Percentiles rank a stretch among this genome's conserved stretches.
Evolutionary conservation across 2,888 invertebrate species (phyloP).

Genomic region (Spilosoma lubricipeda): DNA sequence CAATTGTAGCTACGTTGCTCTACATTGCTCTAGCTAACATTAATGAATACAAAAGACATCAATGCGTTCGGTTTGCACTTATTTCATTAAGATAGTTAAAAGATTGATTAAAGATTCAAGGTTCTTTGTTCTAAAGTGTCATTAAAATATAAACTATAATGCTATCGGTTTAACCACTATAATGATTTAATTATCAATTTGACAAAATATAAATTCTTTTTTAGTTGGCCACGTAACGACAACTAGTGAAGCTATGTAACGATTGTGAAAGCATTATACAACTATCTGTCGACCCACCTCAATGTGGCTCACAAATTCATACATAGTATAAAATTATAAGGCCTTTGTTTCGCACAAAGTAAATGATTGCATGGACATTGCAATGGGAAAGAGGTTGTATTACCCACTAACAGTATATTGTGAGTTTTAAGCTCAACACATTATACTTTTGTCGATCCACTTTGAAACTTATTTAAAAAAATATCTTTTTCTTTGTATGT

Average conservation of each 20-base stretch:
- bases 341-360: not conserved
- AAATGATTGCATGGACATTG: not conserved
- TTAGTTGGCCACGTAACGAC: conserved; percentile 37
- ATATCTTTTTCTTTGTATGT: not conserved
- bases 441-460: not conserved
- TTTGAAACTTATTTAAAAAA: not conserved
- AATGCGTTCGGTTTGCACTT: conserved; percentile 51
- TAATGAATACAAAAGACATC: conserved; percentile 62
- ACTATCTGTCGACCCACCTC: conserved; percentile 44
- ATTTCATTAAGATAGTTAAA: not conserved
- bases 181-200: conserved; percentile 16
- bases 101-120: not conserved
- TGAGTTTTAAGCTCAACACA: not conserved
- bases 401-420: not conserved
- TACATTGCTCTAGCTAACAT: conserved; percentile 3
- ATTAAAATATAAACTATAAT: not conserved
- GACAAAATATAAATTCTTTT: conserved; percentile 25
- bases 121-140: not conserved
- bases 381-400: not conserved
- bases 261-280: conserved; percentile 56
- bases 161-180: not conserved
- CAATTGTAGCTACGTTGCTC: conserved; percentile 24
- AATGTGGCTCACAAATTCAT: conserved; percentile 28
- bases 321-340: not conserved
- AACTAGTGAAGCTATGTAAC: conserved; percentile 39